Evolutionary conservation across 1,140 invertebrate genomes (phyloP).

Genomic region (Lepidotrigona ventralis): DNA sequence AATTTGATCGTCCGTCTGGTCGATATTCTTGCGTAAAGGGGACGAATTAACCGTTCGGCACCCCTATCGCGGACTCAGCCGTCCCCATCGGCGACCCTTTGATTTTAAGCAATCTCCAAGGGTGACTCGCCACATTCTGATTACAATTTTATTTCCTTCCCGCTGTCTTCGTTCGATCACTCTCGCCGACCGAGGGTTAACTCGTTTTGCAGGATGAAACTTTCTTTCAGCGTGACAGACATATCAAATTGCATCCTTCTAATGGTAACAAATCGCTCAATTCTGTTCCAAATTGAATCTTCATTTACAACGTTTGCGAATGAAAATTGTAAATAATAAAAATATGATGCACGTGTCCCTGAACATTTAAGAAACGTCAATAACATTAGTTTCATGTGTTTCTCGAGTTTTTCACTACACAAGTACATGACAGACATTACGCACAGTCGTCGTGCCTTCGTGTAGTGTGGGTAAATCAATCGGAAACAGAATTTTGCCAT

Average conservation of each 20-base stretch:
- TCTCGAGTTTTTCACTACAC: not conserved
- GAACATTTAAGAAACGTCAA: no score
- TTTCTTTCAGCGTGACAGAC: no score
- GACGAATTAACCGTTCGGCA: conserved; percentile 36
- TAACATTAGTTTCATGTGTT: no score
- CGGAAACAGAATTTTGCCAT: conserved; percentile 32
- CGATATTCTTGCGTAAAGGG: conserved; percentile 35
- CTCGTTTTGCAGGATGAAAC: not conserved
- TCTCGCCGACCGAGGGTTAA: not conserved
- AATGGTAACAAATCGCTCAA: not conserved
- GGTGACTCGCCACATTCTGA: conserved; percentile 32
- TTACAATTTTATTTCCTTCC: conserved; percentile 49
- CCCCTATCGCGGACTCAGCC: conserved; percentile 25
- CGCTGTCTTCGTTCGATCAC: conserved; percentile 35
- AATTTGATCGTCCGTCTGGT: conserved; percentile 42
- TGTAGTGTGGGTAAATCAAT: conserved; percentile 32
- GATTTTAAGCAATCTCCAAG: conserved; percentile 41
- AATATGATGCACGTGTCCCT: no score
- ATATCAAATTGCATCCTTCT: not conserved
- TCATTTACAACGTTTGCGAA: no score
- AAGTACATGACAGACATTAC: not conserved
- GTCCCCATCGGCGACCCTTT: conserved; percentile 44
- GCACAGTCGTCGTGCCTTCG: not conserved
- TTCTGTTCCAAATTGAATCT: not conserved
- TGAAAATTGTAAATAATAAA: no score